Percentiles rank a stretch among this genome's conserved stretches.
Conservation (phyloP, 1,140 invertebrate species). For the Muscidifurax raptorellus region DNA sequence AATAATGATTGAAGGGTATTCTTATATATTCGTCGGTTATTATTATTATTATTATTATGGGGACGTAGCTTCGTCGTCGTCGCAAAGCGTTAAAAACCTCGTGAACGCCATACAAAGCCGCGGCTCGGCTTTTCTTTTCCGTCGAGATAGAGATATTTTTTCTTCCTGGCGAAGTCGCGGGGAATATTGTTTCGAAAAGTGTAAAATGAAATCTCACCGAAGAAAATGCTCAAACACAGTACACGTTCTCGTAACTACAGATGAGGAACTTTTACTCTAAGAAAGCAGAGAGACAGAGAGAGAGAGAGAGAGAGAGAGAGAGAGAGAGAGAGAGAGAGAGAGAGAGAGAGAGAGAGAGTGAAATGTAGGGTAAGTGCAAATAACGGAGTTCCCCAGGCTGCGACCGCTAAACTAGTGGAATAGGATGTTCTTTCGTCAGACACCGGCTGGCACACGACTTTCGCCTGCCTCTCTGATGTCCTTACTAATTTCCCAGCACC, state of each 20-base stretch:
- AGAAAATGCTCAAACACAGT: neutral
- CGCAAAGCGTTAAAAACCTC: no score
- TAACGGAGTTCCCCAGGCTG: neutral
- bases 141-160: neutral
- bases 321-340: no score
- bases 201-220: neutral
- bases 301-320: no score
- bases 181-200: neutral
- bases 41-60: no score
- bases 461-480: neutral
- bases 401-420: constrained; percentile 3
- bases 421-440: constrained; percentile 9
- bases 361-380: constrained; percentile 18
- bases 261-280: constrained; percentile 1
- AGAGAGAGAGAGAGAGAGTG: no score
- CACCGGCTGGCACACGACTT: neutral
- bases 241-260: neutral
- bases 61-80: no score
- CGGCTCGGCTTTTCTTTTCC: no score
- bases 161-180: neutral
- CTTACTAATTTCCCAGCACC: neutral
- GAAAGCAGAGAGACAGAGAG: no score
- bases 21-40: neutral
- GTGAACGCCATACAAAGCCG: no score
- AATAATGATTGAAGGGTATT: neutral